Evolutionary conservation across 23 tunicate species (phyloP), one percentile per base, ranked within the genome.

Genomic region (Ascidia mentula): DNA sequence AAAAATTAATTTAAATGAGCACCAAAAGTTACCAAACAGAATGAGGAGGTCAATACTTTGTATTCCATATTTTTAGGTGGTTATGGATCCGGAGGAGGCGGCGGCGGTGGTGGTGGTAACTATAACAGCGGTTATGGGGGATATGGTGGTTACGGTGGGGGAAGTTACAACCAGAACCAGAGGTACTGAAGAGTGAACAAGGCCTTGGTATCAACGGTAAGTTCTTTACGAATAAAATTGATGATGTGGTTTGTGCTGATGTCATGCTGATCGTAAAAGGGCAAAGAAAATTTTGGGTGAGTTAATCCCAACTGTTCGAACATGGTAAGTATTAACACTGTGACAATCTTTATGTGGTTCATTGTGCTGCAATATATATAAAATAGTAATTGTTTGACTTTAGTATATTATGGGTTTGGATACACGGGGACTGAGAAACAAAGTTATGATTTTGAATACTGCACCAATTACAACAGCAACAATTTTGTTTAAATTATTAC

Each of bases 101-200:
- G 38, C 6, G 80, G 80, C 1, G 33, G 46, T 45, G 80, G 80
- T 4, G 74, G 74, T 15, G 83, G 83, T 3, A 31, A 45, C 6
- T 45, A 74, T 76, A 82, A 79, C 24, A 73, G 72, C 32, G 86
- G 86, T 7, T 73, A 38, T 38, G 85, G 85, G 40, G 80, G 82
- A 24, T 77, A 81, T 79, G 85, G 96, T 37, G 82, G 96, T 0
- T 40, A 70, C 59, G 93, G 80, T 20, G 76, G 77, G 37, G 77
- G 86, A 22, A 77, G 81, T 36, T 36, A 45, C 73, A 79, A 53
- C 78, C 45, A 46, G 18, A 53, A 53, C 24, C 65, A 53, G 65
- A 53, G 65, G 24, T 26, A 28, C 28, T 53, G 24, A 20, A 20
- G 24, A 53, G 24, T 1, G 28, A 28, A 53, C 28, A 26, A 53